These are phyloP conservation scores for Lycopodina hypogea DNA, from an alignment of 37 sponge, comb jelly and placozoan species.

Conservation along the genomic window DNA sequence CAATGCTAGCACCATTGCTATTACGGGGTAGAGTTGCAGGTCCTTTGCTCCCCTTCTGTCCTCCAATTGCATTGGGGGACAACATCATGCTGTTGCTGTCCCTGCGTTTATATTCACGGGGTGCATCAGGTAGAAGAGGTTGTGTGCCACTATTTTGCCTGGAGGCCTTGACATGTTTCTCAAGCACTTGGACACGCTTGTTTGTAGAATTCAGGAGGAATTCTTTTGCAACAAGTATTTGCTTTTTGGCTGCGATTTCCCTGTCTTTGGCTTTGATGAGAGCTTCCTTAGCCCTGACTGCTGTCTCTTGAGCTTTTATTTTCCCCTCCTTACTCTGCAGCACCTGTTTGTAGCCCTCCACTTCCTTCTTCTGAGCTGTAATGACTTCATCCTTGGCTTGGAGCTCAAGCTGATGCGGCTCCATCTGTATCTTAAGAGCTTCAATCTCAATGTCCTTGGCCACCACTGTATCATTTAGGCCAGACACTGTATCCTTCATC, in stretches of 20 bases:
- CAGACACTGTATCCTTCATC: constrained; percentile 12
- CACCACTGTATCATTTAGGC: constrained; percentile 23
- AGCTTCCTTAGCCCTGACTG: constrained; percentile 29
- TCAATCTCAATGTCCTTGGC: constrained; percentile 39
- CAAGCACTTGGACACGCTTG: constrained; percentile 32
- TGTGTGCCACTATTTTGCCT: background rate
- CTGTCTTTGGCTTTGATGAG: constrained; percentile 47
- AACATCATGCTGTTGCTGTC: no score
- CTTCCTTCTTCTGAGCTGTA: constrained; percentile 25
- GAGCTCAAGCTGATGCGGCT: constrained; percentile 11
- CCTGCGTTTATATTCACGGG: no score
- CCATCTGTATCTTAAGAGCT: constrained; percentile 16
- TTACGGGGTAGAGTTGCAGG: background rate
- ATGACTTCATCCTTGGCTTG: constrained; percentile 12
- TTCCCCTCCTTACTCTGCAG: constrained; percentile 27
- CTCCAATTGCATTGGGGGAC: background rate
- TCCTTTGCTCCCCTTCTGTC: background rate
- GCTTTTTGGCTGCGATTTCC: constrained; percentile 30
- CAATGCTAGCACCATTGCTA: no score
- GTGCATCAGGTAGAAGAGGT: background rate
- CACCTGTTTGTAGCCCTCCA: constrained; percentile 38
- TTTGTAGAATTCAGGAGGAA: constrained; percentile 12
- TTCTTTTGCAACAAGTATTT: constrained; percentile 26
- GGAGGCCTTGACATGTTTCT: constrained; percentile 12
- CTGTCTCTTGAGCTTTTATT: constrained; percentile 35